Evolutionary conservation across 2,113 vertebrate genomes (phyloP).

Genomic region (Carassius gibelio): DNA sequence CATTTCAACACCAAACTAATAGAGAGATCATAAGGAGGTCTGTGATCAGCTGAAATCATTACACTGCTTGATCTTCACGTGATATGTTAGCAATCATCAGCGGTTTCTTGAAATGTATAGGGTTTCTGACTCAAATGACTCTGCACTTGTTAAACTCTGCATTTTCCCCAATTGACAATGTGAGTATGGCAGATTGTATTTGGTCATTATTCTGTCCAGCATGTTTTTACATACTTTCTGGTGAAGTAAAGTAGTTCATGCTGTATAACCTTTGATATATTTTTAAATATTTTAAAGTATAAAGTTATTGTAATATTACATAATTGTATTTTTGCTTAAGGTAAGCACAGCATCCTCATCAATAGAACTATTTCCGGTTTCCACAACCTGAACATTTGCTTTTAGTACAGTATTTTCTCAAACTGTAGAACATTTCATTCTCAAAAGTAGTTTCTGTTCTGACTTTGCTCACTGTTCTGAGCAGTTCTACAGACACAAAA

Average conservation of each 20-base stretch:
- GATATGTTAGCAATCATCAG: background rate
- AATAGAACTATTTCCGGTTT: background rate
- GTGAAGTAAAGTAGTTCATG: background rate
- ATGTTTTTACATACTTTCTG: background rate
- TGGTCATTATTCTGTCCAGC: background rate
- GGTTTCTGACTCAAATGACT: background rate
- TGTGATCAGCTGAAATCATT: background rate
- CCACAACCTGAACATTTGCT: background rate
- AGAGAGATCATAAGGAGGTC: background rate
- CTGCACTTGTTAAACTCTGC: background rate
- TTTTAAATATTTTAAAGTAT: background rate
- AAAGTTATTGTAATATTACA: background rate
- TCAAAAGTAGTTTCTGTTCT: background rate
- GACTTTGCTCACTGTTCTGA: background rate
- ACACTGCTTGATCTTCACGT: background rate
- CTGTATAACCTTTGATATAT: background rate
- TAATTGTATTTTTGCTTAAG: background rate
- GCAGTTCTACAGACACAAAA: background rate
- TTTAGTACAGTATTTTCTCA: background rate
- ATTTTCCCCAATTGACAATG: too few relatives aligned
- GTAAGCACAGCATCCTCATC: background rate
- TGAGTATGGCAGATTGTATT: background rate
- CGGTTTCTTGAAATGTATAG: background rate
- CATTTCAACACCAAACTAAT: background rate
- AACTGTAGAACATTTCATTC: background rate